phyloP scores from a whole-genome alignment of 1,140 invertebrate genomes.

The Drosophila tristis region DNA sequence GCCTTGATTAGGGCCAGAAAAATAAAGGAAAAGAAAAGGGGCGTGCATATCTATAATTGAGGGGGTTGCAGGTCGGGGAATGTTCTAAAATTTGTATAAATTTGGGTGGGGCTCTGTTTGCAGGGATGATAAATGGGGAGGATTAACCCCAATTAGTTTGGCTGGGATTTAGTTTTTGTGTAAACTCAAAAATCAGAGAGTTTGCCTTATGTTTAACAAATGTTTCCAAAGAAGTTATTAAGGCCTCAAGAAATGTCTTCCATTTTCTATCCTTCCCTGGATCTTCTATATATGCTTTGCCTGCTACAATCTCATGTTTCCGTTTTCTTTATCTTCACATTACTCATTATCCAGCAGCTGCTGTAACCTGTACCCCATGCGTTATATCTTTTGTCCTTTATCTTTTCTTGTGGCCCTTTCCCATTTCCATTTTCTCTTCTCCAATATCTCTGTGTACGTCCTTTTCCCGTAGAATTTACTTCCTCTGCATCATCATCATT shows the following conservation, averaged over 20 bases:
- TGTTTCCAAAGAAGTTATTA: no score
- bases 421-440: background rate
- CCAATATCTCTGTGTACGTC: no score
- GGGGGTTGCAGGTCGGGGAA: background rate
- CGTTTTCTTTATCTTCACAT: no score
- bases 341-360: no score
- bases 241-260: no score
- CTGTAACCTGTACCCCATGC: no score
- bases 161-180: background rate
- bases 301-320: no score
- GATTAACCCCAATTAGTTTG: slow-evolving; percentile 18
- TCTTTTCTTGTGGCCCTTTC: background rate
- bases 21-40: slow-evolving; percentile 47
- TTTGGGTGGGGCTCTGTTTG: slow-evolving; percentile 9
- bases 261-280: no score
- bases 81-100: slow-evolving; percentile 20
- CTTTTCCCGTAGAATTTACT: background rate
- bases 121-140: background rate
- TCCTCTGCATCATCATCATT: slow-evolving; percentile 15
- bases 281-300: no score
- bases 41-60: slow-evolving; percentile 23
- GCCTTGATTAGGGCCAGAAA: slow-evolving; percentile 48
- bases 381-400: background rate
- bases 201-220: no score
- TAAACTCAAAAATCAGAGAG: no score